phyloP scores from a whole-genome alignment of 2,797 vertebrate species.

The Enteromius argenteus region DNA sequence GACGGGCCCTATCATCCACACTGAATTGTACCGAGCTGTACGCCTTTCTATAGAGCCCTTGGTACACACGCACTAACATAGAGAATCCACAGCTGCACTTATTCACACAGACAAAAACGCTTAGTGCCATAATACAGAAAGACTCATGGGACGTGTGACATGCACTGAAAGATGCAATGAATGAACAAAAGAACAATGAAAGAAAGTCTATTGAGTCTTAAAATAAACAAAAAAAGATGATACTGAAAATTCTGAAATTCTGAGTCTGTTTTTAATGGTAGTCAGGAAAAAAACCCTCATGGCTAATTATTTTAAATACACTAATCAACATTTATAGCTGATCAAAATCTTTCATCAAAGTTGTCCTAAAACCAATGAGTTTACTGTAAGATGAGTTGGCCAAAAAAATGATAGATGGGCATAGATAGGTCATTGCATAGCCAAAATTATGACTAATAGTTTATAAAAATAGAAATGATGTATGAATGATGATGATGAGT shows the following conservation, averaged over 20 bases:
- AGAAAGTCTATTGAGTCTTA: constrained; percentile 1
- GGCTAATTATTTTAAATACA: background rate
- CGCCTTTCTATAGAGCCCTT: background rate
- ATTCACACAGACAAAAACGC: constrained; percentile 33
- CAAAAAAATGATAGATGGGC: background rate
- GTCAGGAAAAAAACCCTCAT: background rate
- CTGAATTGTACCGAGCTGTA: background rate
- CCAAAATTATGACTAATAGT: background rate
- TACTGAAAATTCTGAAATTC: background rate
- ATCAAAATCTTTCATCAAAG: too few relatives aligned
- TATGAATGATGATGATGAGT: background rate
- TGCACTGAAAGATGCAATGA: constrained; percentile 27
- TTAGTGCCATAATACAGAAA: constrained; percentile 15
- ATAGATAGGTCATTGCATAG: background rate
- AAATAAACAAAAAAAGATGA: constrained; percentile 10
- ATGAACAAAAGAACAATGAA: constrained; percentile 30
- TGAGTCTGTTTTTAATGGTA: background rate
- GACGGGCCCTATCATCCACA: background rate
- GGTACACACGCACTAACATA: constrained; percentile 8
- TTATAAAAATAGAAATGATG: background rate
- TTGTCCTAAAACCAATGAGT: background rate
- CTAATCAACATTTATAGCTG: too few relatives aligned
- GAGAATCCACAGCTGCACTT: constrained; percentile 20
- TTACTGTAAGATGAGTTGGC: background rate
- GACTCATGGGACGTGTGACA: background rate